Evolutionary conservation across 2,113 vertebrate genomes (phyloP), one percentile per base, ranked within the genome.

Genomic region (Etia nguti): DNA sequence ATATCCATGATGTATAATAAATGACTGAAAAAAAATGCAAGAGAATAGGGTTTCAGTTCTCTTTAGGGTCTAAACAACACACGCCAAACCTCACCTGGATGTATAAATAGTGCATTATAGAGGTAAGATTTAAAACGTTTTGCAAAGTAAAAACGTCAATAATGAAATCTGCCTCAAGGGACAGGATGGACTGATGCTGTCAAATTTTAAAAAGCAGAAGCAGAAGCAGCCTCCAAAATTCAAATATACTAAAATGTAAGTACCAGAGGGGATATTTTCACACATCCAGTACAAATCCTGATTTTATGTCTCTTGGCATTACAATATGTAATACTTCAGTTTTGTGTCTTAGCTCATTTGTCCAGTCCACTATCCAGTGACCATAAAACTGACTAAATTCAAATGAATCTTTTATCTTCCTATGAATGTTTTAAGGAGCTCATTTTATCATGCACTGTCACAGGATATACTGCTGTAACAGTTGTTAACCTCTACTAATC

Each of bases 251-350:
- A 87, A 85, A 87, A 82, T 77, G 59, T 79, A 57, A 70, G 46
- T 81, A 88, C 85, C 79, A 81, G 34, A 26, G 54, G 16, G 52
- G 11, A 87, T 82, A 81, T 50, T 77, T 77, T 50, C 16, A 77
- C 26, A 20, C 73, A 75, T 57, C 82, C 80, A 88, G 82, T 80
- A 79, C 10, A 73, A 80, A 87, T 88, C 88, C 82, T 89, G 59
- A 10, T 87, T 81, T 36, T 60, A 41, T 62, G 46, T 84, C 59
- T 86, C 60, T 62, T 83, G 59, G 85, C 3, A 84, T 80, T 73
- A 90, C 48, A 79, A 56, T 10, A 48, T 68, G 6, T 34, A 52
- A 83, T 79, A 52, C 41, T 55, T 81, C 31, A 56, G 59, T 85
- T 93, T 87, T 87, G 86, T 55, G 80, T 36, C 20, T 31, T 50